Conservation (phyloP, 2,797 vertebrate genomes). For the Propithecus deckenii region DNA sequence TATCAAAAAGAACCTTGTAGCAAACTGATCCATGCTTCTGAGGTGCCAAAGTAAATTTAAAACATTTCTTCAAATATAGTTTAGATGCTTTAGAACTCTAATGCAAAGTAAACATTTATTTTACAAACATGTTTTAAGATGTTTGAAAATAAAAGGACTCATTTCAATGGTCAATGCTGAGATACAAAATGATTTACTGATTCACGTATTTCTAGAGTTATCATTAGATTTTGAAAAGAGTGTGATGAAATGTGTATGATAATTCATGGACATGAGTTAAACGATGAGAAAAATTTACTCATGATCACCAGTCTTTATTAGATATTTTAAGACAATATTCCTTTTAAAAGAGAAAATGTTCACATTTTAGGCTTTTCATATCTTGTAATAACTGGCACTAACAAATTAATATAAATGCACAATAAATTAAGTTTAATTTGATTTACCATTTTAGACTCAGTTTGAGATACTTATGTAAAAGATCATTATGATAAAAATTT, state of each 20-base stretch:
- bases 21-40: not conserved
- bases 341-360: not conserved
- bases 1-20: not conserved
- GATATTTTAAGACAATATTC: not conserved
- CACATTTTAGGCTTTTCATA: not conserved
- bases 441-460: not conserved
- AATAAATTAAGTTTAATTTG: not conserved
- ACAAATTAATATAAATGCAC: not conserved
- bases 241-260: not conserved
- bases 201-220: not conserved
- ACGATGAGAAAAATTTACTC: not conserved
- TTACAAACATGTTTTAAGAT: not conserved
- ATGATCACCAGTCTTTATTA: not conserved
- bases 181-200: not conserved
- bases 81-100: not conserved
- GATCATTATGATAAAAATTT: not conserved
- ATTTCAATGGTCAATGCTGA: not conserved
- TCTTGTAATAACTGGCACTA: not conserved
- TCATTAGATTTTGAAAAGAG: not conserved
- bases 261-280: not conserved
- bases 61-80: not conserved
- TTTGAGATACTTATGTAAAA: constrained; percentile 21
- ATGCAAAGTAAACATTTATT: not conserved
- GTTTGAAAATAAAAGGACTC: not conserved
- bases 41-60: not conserved